Evolutionary conservation across 2,797 vertebrate genomes (phyloP), one percentile per base, ranked within the genome.

Genomic region (Darevskia nairensis): DNA sequence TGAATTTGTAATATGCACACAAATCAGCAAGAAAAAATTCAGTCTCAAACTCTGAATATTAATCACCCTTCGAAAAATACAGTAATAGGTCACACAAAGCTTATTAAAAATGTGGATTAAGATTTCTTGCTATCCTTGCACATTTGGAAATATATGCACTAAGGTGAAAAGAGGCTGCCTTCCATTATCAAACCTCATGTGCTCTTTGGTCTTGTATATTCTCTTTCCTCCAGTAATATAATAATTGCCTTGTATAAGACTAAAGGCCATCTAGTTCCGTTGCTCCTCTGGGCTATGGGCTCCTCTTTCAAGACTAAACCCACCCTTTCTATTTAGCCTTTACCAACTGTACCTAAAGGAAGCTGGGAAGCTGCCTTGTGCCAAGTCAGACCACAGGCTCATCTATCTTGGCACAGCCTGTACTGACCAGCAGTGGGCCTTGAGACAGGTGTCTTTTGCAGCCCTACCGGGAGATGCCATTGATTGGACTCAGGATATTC

Each of bases 11-110:
- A 59, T 80, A 88, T 86, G 75, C 64, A 80, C 1, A 44, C 32
- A 78, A 55, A 17, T 0, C 86, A 74, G 3, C 46, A 79, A 0
- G 13, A 11, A 59, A 59, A 92, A 89, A 23, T 1, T 23, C 39
- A 86, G 55, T 55, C 55, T 2, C 3, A 66, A 6, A 50, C 66
- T 88, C 91, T 93, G 80, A 89, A 84, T 86, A 88, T 86, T 92
- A 90, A 92, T 77, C 3, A 77, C n/a, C 35, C 0, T 87, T 1
- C 44, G 91, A 35, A 44, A 91, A 13, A 2, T 44, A 85, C 4
- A 76, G 29, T 4, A 87, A 23, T 50, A 23, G 82, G 25, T 80
- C 6, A 68, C 59, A n/a, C 32, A 85, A 89, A 81, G 77, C 78
- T 81, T 89, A 85, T 85, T 81, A 75, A 81, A 85, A 81, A 55